phyloP scores from a whole-genome alignment of 2,797 vertebrate species.

The Myotis daubentonii region DNA sequence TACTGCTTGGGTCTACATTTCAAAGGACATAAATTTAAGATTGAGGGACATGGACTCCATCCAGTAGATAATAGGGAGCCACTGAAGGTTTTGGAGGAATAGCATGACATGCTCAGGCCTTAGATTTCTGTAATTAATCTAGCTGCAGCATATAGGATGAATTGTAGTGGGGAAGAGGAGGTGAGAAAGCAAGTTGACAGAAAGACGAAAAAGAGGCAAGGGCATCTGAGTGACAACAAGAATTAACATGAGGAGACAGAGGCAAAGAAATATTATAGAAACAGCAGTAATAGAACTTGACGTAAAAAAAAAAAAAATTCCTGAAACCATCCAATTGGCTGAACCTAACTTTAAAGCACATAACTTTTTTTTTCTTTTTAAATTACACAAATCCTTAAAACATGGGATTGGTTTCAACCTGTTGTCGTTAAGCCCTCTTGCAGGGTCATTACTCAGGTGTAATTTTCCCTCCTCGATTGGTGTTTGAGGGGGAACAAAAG shows the following conservation, averaged over 20 bases:
- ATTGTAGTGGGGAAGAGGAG: neutral
- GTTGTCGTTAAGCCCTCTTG: slow-evolving; percentile 64
- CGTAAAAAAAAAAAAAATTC: slow-evolving; percentile 28
- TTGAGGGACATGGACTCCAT: neutral
- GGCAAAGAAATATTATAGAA: slow-evolving; percentile 35
- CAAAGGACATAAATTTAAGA: neutral
- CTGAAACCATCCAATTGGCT: slow-evolving; percentile 56
- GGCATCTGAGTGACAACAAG: neutral
- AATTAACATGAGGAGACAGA: slow-evolving; percentile 34
- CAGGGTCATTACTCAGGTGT: slow-evolving; percentile 54
- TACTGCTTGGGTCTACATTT: neutral
- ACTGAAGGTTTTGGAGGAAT: neutral
- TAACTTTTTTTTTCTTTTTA: slow-evolving; percentile 30
- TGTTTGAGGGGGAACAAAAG: slow-evolving; percentile 56
- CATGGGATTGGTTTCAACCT: slow-evolving; percentile 72
- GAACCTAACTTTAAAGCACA: slow-evolving; percentile 55
- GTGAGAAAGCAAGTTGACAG: neutral
- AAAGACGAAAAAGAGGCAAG: neutral
- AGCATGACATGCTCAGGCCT: neutral
- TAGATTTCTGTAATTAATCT: neutral
- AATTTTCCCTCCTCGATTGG: slow-evolving; percentile 74
- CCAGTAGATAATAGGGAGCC: neutral
- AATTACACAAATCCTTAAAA: slow-evolving; percentile 78
- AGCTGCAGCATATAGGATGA: neutral
- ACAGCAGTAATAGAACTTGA: slow-evolving; percentile 60